Evolutionary conservation across 2,797 vertebrate genomes (phyloP).

Genomic region (Cetoscarus ocellatus): DNA sequence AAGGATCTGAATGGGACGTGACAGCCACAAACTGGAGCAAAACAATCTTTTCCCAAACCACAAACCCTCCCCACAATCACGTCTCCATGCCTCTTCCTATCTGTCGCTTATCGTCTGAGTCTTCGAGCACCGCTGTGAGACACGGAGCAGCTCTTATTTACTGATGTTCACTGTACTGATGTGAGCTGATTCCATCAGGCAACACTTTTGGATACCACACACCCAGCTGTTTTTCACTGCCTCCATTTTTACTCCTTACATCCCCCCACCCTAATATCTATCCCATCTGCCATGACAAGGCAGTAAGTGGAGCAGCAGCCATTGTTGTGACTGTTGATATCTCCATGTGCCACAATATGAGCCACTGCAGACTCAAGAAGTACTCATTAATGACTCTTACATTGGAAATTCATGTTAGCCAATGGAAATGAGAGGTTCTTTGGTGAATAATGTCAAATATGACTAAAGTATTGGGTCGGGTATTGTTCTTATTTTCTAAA

Average conservation of each 20-base stretch:
- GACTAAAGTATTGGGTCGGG: too few relatives aligned
- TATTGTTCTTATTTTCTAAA: too few relatives aligned
- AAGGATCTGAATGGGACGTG: constrained; percentile 66
- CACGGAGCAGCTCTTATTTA: constrained; percentile 71
- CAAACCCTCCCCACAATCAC: constrained; percentile 25
- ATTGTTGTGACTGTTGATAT: constrained; percentile 40
- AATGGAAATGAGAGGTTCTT: too few relatives aligned
- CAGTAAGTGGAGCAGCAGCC: constrained; percentile 32
- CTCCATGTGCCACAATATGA: constrained; percentile 6
- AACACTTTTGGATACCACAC: constrained; percentile 74
- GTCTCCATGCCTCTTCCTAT: constrained; percentile 59
- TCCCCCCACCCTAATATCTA: constrained; percentile 45
- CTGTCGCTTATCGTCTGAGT: constrained; percentile 70
- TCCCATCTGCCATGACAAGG: constrained; percentile 39
- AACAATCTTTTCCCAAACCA: constrained; percentile 67
- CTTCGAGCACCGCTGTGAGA: constrained; percentile 61
- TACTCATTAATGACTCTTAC: constrained; percentile 17
- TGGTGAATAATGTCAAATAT: too few relatives aligned
- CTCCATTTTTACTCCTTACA: constrained; percentile 45
- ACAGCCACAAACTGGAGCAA: constrained; percentile 80
- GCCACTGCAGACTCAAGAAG: not conserved
- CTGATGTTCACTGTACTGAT: constrained; percentile 77
- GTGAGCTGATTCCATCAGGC: constrained; percentile 82
- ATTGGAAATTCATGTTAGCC: not conserved
- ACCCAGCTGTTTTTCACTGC: constrained; percentile 48